Evolutionary conservation across 2,113 vertebrate species (phyloP).

Genomic region (Canis aureus): DNA sequence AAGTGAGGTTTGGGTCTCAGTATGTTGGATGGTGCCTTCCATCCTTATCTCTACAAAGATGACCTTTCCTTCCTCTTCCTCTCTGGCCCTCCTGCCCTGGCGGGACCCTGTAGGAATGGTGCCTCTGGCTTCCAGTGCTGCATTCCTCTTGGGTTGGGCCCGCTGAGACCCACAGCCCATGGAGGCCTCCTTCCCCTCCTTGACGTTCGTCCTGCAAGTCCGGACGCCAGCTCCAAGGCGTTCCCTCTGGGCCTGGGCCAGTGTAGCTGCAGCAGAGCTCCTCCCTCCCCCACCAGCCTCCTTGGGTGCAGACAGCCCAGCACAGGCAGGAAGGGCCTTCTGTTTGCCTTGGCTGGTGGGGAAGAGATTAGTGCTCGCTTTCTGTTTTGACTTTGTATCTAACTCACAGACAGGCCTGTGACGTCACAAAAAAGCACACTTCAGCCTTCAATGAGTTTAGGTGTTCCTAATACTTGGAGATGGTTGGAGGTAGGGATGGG

Average conservation of each 20-base stretch:
- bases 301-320: not conserved
- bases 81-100: not conserved
- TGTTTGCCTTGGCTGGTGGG: constrained; percentile 70
- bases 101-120: not conserved
- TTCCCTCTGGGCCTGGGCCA: constrained; percentile 37
- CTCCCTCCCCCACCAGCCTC: not conserved
- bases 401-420: not conserved
- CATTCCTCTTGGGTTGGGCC: not conserved
- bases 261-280: not conserved
- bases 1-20: not conserved
- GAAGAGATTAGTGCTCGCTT: constrained; percentile 69
- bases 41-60: not conserved
- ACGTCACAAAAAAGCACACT: constrained; percentile 39
- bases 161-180: rapidly evolving
- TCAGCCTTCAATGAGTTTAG: not conserved
- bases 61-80: not conserved
- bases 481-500: not conserved
- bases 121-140: not conserved
- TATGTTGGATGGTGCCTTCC: rapidly evolving
- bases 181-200: not conserved
- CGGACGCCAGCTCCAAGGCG: not conserved
- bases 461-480: not conserved
- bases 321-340: not conserved
- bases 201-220: not conserved
- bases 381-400: constrained; percentile 70